Conservation (phyloP, 2,113 vertebrate species). For the Camarhynchus parvulus region DNA sequence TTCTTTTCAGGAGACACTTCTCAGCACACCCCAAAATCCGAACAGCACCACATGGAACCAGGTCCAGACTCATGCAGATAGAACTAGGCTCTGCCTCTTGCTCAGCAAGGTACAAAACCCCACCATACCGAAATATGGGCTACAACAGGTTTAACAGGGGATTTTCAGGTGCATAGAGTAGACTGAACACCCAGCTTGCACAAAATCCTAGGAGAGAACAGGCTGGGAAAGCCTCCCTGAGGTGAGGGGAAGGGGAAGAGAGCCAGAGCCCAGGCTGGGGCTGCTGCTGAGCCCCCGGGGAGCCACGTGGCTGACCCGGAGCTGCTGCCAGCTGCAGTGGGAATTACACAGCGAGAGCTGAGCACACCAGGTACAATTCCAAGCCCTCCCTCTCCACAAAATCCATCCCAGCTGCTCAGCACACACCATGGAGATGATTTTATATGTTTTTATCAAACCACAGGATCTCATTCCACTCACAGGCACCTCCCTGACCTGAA, state of each 20-base stretch:
- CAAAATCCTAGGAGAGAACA: not conserved
- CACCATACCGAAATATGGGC: not conserved
- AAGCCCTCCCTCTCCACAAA: not conserved
- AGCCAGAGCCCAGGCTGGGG: not conserved
- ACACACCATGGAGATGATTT: rapidly evolving
- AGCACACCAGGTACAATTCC: not conserved
- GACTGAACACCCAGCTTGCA: not conserved
- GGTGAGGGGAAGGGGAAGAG: not conserved
- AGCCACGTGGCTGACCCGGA: rapidly evolving
- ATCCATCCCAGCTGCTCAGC: not conserved
- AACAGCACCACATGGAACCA: not conserved
- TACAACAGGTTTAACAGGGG: not conserved
- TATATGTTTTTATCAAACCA: not conserved
- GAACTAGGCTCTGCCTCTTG: not conserved
- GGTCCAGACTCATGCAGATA: not conserved
- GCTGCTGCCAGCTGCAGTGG: not conserved
- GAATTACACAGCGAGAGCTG: rapidly evolving
- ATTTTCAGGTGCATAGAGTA: not conserved
- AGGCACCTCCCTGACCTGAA: not conserved
- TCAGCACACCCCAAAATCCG: not conserved
- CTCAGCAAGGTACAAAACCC: not conserved
- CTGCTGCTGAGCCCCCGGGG: not conserved
- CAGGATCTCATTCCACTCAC: not conserved
- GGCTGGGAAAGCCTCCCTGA: not conserved
- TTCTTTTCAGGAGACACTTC: not conserved